phyloP scores from a whole-genome alignment of 1,140 invertebrate genomes.

The Platyura marginata region DNA sequence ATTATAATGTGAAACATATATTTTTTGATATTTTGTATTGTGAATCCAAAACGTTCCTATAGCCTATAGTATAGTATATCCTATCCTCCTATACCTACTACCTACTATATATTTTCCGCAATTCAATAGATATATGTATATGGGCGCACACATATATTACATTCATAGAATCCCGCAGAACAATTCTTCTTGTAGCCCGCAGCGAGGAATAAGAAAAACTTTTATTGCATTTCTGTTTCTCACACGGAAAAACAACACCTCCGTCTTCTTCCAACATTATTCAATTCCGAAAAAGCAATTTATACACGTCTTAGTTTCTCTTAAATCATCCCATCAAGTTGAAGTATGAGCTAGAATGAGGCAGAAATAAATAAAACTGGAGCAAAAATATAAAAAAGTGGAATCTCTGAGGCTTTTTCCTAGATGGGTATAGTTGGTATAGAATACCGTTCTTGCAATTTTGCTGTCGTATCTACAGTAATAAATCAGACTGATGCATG shows the following conservation, averaged over 20 bases:
- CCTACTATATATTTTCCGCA: no score
- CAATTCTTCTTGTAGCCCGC: background rate
- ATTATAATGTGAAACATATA: no score
- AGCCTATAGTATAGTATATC: no score
- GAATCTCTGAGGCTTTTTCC: slow-evolving; percentile 1
- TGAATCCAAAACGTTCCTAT: no score
- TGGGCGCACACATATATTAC: background rate
- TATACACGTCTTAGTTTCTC: slow-evolving; percentile 1
- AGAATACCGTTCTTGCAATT: slow-evolving; percentile 32
- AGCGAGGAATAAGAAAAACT: background rate
- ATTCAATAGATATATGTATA: no score
- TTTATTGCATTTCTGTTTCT: background rate
- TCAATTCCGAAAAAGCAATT: slow-evolving; percentile 1
- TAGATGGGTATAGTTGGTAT: background rate
- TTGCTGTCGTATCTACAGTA: slow-evolving; percentile 36
- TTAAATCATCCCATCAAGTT: slow-evolving; percentile 4
- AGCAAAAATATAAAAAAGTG: background rate
- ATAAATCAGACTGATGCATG: slow-evolving; percentile 22
- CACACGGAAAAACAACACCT: background rate
- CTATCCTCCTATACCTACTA: no score
- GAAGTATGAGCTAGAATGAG: slow-evolving; percentile 1
- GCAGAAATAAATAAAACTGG: background rate
- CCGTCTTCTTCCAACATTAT: background rate
- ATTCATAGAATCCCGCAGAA: background rate
- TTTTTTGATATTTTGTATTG: no score